phyloP scores from a whole-genome alignment of 2,113 vertebrate genomes.

The Neodon shergylaensis region DNA sequence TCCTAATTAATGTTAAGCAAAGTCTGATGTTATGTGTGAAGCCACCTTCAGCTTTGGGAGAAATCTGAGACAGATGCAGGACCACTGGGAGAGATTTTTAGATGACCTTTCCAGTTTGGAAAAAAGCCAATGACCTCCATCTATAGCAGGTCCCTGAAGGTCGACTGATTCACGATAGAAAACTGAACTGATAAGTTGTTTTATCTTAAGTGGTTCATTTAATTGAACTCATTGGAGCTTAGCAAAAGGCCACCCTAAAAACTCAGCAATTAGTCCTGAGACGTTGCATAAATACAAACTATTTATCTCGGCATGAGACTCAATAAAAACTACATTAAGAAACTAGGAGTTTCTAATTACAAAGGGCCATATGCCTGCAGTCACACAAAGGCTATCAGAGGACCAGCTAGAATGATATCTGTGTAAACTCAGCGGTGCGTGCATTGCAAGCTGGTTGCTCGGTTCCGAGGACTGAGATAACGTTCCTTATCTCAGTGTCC shows the following conservation, averaged over 20 bases:
- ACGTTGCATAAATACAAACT: constrained; percentile 63
- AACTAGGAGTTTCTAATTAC: constrained; percentile 62
- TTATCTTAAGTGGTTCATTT: constrained; percentile 55
- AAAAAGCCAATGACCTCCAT: not conserved
- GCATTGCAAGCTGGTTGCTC: not conserved
- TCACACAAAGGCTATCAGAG: constrained; percentile 1
- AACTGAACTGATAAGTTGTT: constrained; percentile 60
- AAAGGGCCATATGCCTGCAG: not conserved
- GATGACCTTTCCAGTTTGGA: not conserved
- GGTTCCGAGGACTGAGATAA: not conserved
- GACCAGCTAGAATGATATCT: not conserved
- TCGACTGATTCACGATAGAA: constrained; percentile 28
- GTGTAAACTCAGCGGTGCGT: not conserved
- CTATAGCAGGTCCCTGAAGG: not conserved
- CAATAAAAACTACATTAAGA: constrained; percentile 65
- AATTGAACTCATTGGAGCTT: constrained; percentile 64
- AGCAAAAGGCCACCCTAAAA: constrained; percentile 61
- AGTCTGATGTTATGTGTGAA: not conserved
- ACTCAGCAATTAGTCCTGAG: constrained; percentile 61
- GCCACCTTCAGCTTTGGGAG: not conserved
- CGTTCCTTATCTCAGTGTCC: not conserved
- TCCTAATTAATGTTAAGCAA: constrained; percentile 15
- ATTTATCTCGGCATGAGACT: constrained; percentile 65
- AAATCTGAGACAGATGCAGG: not conserved
- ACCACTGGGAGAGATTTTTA: not conserved